Conservation (phyloP, 1,140 invertebrate genomes). For the Yoshiicerus persimilis region DNA sequence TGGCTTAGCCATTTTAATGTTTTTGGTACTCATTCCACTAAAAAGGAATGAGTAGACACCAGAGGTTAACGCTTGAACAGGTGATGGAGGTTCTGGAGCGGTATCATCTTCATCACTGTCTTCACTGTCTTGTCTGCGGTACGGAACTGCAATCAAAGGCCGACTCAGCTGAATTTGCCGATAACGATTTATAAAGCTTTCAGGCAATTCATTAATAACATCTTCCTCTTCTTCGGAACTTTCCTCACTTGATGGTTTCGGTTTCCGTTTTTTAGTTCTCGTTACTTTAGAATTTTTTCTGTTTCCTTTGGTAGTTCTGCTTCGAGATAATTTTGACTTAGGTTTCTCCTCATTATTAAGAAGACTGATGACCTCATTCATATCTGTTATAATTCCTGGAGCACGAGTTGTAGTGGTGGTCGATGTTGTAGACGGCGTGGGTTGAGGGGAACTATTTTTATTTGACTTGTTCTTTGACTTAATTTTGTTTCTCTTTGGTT, state of each 20-base stretch:
- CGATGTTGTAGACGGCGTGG: background rate
- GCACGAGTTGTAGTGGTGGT: background rate
- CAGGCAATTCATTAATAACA: background rate
- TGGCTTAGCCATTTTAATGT: background rate
- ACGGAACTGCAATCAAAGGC: constrained; percentile 14
- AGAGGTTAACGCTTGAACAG: background rate
- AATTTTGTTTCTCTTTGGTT: background rate
- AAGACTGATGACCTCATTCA: background rate
- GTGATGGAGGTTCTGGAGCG: background rate
- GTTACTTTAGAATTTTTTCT: background rate
- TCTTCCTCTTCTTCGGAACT: background rate
- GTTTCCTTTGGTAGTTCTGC: background rate
- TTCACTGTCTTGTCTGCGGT: background rate
- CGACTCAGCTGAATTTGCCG: background rate
- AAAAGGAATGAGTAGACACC: background rate
- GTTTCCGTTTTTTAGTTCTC: background rate
- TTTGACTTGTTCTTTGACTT: background rate
- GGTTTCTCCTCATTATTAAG: background rate
- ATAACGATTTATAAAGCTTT: background rate
- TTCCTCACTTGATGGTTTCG: background rate
- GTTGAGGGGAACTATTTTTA: background rate
- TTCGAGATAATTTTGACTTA: background rate
- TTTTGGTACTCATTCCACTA: background rate
- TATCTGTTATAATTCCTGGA: background rate
- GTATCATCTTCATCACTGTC: background rate